Evolutionary conservation across 2,888 invertebrate genomes (phyloP).

Genomic region (Punctoribates punctum): DNA sequence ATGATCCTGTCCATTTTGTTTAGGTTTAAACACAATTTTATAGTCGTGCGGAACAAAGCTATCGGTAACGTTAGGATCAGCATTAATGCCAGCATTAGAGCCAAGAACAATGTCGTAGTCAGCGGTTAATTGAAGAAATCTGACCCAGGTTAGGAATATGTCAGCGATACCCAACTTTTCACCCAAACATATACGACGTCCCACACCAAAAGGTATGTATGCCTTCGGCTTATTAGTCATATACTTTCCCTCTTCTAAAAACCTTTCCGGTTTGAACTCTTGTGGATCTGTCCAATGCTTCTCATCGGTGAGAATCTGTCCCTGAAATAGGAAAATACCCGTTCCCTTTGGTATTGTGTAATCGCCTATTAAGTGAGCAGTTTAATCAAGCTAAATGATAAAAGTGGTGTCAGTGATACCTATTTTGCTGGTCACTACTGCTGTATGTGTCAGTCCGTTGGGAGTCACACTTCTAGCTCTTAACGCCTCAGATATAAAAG

Average conservation of each 20-base stretch:
- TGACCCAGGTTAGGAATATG: constrained; percentile 3
- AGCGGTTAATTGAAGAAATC: neutral
- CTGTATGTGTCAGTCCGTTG: neutral
- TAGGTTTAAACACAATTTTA: no score
- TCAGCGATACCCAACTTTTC: constrained; percentile 24
- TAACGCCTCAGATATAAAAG: constrained; percentile 20
- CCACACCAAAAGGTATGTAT: constrained; percentile 14
- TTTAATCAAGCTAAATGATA: neutral
- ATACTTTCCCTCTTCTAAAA: neutral
- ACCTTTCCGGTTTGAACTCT: constrained; percentile 5
- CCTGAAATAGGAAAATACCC: neutral
- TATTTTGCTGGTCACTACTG: neutral
- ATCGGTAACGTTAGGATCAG: no score
- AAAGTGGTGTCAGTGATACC: neutral
- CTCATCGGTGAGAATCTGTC: neutral
- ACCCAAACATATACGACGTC: constrained; percentile 35
- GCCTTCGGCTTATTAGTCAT: neutral
- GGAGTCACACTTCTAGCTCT: neutral
- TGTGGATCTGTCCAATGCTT: constrained; percentile 9
- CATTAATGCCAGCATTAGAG: no score
- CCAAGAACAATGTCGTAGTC: constrained; percentile 14
- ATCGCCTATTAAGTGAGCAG: neutral
- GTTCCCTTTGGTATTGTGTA: neutral
- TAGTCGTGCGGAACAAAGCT: no score
- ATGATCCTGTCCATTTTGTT: no score